Conservation (phyloP, 2,113 vertebrate genomes). For the Cercopithecus mona region DNA sequence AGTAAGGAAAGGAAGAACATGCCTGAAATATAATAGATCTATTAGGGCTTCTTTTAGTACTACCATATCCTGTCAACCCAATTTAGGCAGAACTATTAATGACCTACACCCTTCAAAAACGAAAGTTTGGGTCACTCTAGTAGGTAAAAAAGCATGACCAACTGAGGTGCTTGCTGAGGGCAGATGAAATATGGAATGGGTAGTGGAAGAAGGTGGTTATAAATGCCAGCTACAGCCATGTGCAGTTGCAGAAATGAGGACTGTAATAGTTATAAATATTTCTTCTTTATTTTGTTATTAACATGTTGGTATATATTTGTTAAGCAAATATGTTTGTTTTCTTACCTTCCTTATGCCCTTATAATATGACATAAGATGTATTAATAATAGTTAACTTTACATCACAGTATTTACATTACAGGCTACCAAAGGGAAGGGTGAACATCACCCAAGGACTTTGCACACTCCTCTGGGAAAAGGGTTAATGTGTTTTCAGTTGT, state of each 20-base stretch:
- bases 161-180: neutral
- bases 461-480: neutral
- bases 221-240: neutral
- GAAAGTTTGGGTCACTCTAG: neutral
- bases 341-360: too few species aligned
- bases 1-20: neutral
- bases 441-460: neutral
- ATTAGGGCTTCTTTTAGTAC: neutral
- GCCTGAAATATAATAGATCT: neutral
- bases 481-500: neutral
- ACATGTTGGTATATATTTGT: neutral
- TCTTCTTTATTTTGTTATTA: neutral
- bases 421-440: neutral
- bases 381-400: neutral
- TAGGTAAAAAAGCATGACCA: neutral
- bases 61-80: neutral
- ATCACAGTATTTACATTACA: neutral
- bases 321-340: neutral
- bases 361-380: neutral
- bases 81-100: neutral
- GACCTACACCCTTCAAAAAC: neutral
- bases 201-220: neutral
- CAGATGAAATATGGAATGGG: neutral
- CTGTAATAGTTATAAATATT: neutral
- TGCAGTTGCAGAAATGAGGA: neutral